Base-by-base conservation (phyloP, 2,888 invertebrate species). In the Mesorhabditis spiculigera region DNA sequence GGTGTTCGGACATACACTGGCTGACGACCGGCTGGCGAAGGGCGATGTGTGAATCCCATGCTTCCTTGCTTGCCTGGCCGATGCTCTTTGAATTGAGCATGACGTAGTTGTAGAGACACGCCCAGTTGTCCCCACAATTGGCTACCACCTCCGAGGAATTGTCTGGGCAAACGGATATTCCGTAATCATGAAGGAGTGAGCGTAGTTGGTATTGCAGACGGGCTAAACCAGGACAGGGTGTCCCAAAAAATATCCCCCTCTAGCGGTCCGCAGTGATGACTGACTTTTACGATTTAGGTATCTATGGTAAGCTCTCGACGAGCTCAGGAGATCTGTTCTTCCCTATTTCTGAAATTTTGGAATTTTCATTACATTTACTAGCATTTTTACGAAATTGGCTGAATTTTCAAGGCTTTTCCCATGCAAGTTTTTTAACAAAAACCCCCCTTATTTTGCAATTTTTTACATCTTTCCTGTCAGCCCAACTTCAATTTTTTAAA, bases 161-260 rank as follows among this genome's bases (percentile, higher is more conserved):
- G 72, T 84, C 85, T 3, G 84, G 84, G 71, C 84, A 84, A 61
- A 80, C 76, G 4, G 73, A 71, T 13, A 77, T 75, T n/a, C 81
- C 82, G 70, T 77, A 82, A 8, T 78, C 73, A 65, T 73, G 68
- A 4, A 77, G 78, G 5, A 83, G 67, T 62, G 79, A 77, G 4
- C 78, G 75, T 69, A 79, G 81, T 42, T 81, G 73, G 6, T 83
- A 83, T 67, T 84, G 83, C 62, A 81, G 45, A 42, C 77, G 79
- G 70, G 82, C 82, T 82, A 71, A 68, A 82, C 77, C 41, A 45
- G n/a, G 28, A 3, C 69, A 58, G 16, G 10, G 41, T n/a, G 28
- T 28, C 28, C 28, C 28, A 28, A 28, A 28, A 28, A 28, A 28
- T 28, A 28, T 3, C 28, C 28, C 28, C 28, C 28, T 28, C 28